phyloP scores from a whole-genome alignment of 2,888 invertebrate species.

The Strigamia maritima region DNA sequence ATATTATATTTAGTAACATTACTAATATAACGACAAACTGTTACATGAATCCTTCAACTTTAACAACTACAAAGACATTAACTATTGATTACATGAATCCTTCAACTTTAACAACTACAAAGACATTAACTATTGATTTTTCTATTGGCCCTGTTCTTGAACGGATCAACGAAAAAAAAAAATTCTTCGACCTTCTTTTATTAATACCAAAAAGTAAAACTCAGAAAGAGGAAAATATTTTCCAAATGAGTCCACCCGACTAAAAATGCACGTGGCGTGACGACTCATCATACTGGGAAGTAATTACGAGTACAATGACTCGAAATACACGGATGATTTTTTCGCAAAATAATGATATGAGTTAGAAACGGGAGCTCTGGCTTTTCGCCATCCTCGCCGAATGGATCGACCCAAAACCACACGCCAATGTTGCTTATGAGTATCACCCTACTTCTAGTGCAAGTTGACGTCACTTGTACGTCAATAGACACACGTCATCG shows the following conservation, averaged over 20 bases:
- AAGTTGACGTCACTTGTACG: conserved; percentile 9
- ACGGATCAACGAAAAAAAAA: background rate
- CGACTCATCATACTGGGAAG: background rate
- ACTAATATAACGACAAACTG: background rate
- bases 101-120: background rate
- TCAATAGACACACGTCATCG: conserved; percentile 21
- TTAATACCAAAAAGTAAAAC: background rate
- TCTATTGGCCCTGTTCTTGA: conserved; percentile 22
- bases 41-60: background rate
- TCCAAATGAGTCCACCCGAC: background rate
- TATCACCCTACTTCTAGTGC: conserved; percentile 7
- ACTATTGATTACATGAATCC: conserved; percentile 8
- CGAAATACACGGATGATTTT: background rate
- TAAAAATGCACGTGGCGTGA: conserved; percentile 6
- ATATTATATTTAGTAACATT: conserved; percentile 21
- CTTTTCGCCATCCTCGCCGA: background rate
- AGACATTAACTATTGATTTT: conserved; percentile 24
- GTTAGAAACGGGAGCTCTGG: background rate
- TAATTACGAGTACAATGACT: conserved; percentile 12
- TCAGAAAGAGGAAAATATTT: background rate
- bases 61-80: background rate
- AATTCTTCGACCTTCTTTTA: background rate
- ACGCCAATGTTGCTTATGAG: conserved; percentile 27
- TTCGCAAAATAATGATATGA: background rate
- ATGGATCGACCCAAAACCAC: conserved; percentile 28